Base-by-base conservation (phyloP, 2,888 invertebrate species). In the Furcula furcula region DNA sequence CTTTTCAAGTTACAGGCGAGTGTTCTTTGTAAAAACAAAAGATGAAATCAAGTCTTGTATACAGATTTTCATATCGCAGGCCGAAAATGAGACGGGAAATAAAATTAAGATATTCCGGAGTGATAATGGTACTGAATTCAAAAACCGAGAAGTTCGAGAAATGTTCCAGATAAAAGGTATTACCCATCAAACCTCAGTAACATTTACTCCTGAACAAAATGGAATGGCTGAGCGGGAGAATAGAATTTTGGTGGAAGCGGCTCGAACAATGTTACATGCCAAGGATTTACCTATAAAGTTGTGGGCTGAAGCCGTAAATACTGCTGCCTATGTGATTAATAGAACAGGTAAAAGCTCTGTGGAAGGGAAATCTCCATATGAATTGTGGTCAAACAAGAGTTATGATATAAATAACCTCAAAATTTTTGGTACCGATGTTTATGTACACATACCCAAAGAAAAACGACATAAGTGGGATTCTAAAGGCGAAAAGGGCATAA, bases 261-360 rank as follows among this genome's bases (percentile, higher is more conserved):
- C 32, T 7, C 9, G 69, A 20, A 40, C 43, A 21, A 39, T 49
- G 41, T 12, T 45, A 5, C 10, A 21, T 29, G 41, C 41, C 7
- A 23, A 13, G n/a, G 21, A 40, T n/a, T n/a, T 47, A 30, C 36
- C 39, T 5, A 44, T 33, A n/a, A 36, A 33, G 21, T 29, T 52
- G n/a, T 52, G 51, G 50, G 52, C 40, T 5, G 52, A 52, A 32
- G 44, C 46, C 1, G 28, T 52, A 2, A 32, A 51, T 11, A 48
- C 47, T 13, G 49, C 56, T 3, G 46, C 34, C 5, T 49, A 36
- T 38, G 44, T 50, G 2, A 12, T 50, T 12, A 26, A 11, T 19
- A n/a, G n/a, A n/a, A n/a, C n/a, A n/a, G n/a, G n/a, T n/a, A n/a
- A n/a, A n/a, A n/a, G n/a, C n/a, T n/a, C n/a, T n/a, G n/a, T n/a